Evolutionary conservation across 1,140 invertebrate species (phyloP).

Genomic region (Penaeus japonicus): DNA sequence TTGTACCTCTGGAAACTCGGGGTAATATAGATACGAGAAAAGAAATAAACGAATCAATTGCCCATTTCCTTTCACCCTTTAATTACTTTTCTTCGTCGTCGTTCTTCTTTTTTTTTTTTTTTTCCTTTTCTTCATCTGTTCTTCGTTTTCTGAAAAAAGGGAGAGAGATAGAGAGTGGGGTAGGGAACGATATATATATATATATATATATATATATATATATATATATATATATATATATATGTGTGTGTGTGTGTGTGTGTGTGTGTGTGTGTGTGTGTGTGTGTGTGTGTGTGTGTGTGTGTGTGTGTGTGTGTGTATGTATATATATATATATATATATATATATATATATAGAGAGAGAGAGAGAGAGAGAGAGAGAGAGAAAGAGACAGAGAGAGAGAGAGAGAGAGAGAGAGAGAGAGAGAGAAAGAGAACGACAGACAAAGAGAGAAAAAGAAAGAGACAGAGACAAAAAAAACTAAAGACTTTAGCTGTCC

Average conservation of each 20-base stretch:
- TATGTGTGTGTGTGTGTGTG: no score
- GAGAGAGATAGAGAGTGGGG: no score
- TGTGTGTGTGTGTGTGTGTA: neutral
- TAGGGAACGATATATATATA: no score
- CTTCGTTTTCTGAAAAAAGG: neutral
- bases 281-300: neutral
- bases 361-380: neutral
- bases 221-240: no score
- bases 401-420: neutral
- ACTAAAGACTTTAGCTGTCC: no score
- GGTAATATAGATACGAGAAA: neutral
- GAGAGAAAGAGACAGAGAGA: neutral
- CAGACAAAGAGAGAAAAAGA: no score
- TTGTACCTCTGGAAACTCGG: no score
- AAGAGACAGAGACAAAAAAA: no score
- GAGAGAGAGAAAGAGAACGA: neutral
- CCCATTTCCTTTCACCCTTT: neutral
- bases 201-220: neutral
- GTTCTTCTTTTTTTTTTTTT: neutral
- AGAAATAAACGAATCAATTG: neutral
- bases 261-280: no score
- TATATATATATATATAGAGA: neutral
- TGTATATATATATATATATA: neutral
- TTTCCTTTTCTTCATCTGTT: neutral
- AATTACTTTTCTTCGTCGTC: neutral